phyloP scores from a whole-genome alignment of 2,888 invertebrate species.

The Isoperla grammatica region DNA sequence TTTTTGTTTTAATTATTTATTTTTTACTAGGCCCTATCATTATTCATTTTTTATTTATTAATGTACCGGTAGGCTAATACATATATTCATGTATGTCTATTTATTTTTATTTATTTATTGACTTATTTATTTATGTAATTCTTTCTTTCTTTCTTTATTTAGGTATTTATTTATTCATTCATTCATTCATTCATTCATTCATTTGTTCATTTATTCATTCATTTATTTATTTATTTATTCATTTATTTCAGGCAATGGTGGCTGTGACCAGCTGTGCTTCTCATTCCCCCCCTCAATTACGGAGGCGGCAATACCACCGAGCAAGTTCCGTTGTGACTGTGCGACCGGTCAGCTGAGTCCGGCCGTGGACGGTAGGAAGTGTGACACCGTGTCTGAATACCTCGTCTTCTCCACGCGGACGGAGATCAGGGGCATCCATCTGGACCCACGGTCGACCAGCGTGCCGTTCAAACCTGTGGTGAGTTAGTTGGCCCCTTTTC shows the following conservation, averaged over 20 bases:
- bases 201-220: background rate
- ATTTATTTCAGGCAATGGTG: constrained; percentile 57
- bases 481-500: constrained; percentile 30
- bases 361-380: constrained; percentile 57
- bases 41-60: too few relatives aligned
- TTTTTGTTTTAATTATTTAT: too few relatives aligned
- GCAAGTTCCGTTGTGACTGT: constrained; percentile 75
- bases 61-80: too few relatives aligned
- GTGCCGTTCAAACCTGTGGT: constrained; percentile 77
- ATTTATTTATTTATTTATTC: background rate
- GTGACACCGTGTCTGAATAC: constrained; percentile 81
- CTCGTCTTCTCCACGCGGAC: constrained; percentile 91
- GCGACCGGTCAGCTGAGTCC: constrained; percentile 75
- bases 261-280: constrained; percentile 94
- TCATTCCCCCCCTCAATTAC: constrained; percentile 66
- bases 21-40: too few relatives aligned
- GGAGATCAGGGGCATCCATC: constrained; percentile 84
- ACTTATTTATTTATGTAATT: background rate
- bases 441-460: constrained; percentile 75
- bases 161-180: too few relatives aligned
- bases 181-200: background rate
- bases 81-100: too few relatives aligned
- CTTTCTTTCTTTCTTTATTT: background rate
- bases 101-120: background rate
- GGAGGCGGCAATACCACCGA: constrained; percentile 16